phyloP scores from a whole-genome alignment of 2,888 invertebrate species.

The Callosobruchus maculatus region DNA sequence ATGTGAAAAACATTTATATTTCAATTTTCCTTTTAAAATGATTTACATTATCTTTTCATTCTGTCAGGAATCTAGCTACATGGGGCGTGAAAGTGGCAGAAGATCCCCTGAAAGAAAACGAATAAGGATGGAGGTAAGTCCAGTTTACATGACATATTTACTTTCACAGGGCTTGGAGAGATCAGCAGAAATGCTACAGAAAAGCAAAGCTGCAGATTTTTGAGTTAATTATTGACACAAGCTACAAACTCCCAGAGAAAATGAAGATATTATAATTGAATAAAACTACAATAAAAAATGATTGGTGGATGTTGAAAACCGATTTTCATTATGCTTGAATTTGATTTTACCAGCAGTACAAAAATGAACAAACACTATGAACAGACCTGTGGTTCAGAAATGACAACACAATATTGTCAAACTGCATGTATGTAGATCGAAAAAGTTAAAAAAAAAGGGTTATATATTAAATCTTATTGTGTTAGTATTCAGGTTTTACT shows the following conservation, averaged over 20 bases:
- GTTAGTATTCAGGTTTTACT: no score
- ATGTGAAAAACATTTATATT: no score
- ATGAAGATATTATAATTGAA: background rate
- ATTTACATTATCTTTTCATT: no score
- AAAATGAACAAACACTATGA: background rate
- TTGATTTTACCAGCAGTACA: background rate
- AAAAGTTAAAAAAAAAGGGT: no score
- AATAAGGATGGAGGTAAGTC: conserved; percentile 59
- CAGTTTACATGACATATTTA: conserved; percentile 10
- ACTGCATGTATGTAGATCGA: no score
- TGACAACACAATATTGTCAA: background rate
- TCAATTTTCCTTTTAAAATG: no score
- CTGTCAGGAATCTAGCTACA: conserved; percentile 41
- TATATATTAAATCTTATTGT: no score
- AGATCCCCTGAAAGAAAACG: conserved; percentile 63
- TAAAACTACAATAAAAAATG: background rate
- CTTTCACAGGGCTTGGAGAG: background rate
- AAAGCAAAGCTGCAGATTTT: background rate
- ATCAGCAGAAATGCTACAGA: background rate
- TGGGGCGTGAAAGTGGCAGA: conserved; percentile 56
- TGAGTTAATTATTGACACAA: background rate
- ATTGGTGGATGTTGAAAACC: background rate
- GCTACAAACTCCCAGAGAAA: background rate
- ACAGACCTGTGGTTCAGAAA: background rate
- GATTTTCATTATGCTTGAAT: background rate